phyloP scores from a whole-genome alignment of 2,888 invertebrate genomes.

The Thera obeliscata region DNA sequence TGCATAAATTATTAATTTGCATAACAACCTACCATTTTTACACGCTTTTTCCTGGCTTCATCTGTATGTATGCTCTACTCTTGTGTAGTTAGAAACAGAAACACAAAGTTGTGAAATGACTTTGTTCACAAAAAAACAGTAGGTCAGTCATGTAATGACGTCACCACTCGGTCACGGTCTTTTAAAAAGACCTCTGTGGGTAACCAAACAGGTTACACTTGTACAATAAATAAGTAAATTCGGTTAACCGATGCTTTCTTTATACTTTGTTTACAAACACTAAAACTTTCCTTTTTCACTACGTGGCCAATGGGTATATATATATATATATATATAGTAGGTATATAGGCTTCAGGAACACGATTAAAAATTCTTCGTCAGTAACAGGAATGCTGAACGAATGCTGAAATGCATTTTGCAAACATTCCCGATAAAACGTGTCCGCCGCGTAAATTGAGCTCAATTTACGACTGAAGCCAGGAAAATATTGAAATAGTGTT shows the following conservation, averaged over 20 bases:
- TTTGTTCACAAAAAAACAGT: conserved; percentile 44
- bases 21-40: not conserved
- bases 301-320: no score
- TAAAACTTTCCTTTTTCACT: no score
- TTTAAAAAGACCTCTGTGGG: conserved; percentile 43
- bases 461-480: not conserved
- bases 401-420: not conserved
- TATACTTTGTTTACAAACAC: no score
- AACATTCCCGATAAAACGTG: not conserved
- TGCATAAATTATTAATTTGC: no score
- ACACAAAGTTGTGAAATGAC: conserved; percentile 24
- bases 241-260: not conserved
- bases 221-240: conserved; percentile 32
- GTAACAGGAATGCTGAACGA: no score
- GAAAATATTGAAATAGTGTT: not conserved
- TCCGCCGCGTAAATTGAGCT: no score
- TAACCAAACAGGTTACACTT: conserved; percentile 41
- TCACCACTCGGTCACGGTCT: conserved; percentile 63
- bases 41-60: no score
- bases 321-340: no score
- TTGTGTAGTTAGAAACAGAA: conserved; percentile 14
- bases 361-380: no score
- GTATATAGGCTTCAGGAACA: no score
- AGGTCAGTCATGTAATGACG: conserved; percentile 43
- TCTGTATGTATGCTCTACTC: not conserved